Evolutionary conservation across 2,888 invertebrate genomes (phyloP), one percentile per base, ranked within the genome.

Genomic region (Gymnosoma rotundatum): DNA sequence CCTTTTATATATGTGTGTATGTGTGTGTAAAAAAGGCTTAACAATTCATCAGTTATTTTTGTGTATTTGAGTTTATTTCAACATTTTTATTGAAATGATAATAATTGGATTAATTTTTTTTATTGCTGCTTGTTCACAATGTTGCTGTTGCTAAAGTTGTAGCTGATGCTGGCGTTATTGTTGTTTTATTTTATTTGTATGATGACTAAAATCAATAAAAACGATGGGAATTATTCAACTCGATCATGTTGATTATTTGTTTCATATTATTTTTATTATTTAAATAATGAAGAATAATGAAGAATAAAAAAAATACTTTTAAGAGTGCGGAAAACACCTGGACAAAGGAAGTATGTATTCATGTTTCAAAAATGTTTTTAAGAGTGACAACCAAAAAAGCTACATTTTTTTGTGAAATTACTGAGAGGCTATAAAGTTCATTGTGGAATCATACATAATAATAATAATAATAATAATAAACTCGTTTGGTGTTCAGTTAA

Each of bases 31-130:
- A 64, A 50, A 38, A 66, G 20, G 79, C 83, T 66, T 74, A 73
- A 83, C 69, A 64, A 60, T 56, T 83, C 83, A 88, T 78, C 69
- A 63, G 50, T 25, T 69, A 18, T 54, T 48, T 52, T 14, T 61
- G 48, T 74, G 20, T 42, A 52, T 70, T 42, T 56, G 56, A 63
- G 69, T 81, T 69, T 81, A 58, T 69, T 69, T 56, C 56, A 81
- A 70, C 56, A 74, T 80, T 89, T 88, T 87, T 89, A 89, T 86
- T 90, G 89, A 90, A 89, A 89, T 89, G 90, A 89, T 89, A 88
- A 90, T 90, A 90, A 90, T 90, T 90, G 90, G 90, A 90, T 90
- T 90, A 90, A 88, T n/a, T n/a, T n/a, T n/a, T n/a, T n/a, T n/a
- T n/a, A n/a, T n/a, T n/a, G n/a, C n/a, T n/a, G n/a, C n/a, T n/a